phyloP scores from a whole-genome alignment of 2,797 vertebrate genomes.

The Channa striata region DNA sequence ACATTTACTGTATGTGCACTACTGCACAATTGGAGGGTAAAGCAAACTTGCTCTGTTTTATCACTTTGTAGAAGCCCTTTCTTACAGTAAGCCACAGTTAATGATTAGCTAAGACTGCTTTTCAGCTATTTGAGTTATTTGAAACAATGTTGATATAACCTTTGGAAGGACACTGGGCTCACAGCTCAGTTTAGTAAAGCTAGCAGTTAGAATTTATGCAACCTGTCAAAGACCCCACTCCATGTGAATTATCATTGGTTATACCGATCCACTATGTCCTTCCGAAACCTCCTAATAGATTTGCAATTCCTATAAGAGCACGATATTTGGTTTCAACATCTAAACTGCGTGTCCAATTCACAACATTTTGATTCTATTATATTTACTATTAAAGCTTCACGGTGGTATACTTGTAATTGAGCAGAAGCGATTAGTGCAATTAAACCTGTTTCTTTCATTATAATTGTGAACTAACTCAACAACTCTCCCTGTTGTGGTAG shows the following conservation, averaged over 20 bases:
- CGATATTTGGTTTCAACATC: no score
- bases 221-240: neutral
- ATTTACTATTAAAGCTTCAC: no score
- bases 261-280: no score
- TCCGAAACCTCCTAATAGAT: neutral
- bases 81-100: constrained; percentile 53
- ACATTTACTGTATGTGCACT: neutral
- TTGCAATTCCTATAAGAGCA: no score
- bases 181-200: constrained; percentile 18
- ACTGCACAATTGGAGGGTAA: neutral
- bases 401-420: no score
- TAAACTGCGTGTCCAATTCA: no score
- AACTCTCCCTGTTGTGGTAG: no score
- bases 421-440: neutral
- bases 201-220: constrained; percentile 18
- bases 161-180: constrained; percentile 42
- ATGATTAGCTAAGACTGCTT: constrained; percentile 60
- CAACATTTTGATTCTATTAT: no score
- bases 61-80: neutral
- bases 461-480: neutral
- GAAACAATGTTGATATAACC: constrained; percentile 73
- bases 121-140: constrained; percentile 36
- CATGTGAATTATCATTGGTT: neutral
- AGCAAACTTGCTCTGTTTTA: neutral
- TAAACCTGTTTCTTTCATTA: neutral